Evolutionary conservation across 2,113 vertebrate genomes (phyloP), one percentile per base, ranked within the genome.

Genomic region (Riparia riparia): DNA sequence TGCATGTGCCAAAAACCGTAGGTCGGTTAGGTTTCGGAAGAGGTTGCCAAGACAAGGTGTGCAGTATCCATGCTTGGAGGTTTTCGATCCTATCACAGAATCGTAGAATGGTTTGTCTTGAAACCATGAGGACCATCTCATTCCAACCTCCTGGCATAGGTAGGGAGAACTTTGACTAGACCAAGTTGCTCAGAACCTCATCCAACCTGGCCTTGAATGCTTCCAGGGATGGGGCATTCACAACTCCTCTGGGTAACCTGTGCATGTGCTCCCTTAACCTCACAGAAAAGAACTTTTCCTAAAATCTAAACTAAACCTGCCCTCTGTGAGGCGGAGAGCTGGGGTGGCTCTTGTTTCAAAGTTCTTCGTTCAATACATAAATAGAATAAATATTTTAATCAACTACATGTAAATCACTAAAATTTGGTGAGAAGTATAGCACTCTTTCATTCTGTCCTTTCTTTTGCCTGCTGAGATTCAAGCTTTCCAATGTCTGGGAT

Each of bases 231-330:
- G 21, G 4, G 34, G 7, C 12, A 63, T 49, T 26, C 42, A 28
- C 15, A 63, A 3, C 7, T 12, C 26, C 17, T 34, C 34, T 37
- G 50, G 9, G 10, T 20, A 70, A 42, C 31, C 2, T 56, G 12
- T 32, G 2, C 17, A 45, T 2, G 0, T 26, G 26, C 31, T 25
- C 29, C 17, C 54, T 14, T 24, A 16, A 2, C 7, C 20, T 17
- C 42, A 56, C 24, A 83, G 34, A 21, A 24, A 54, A 45, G 9
- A 54, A 69, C 15, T 37, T 56, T 28, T 56, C 71, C 19, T 42
- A 34, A 68, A 61, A 69, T 69, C 20, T 69, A 37, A 69, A 22
- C 14, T 42, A 77, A 63, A 56, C 25, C 17, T 54, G 12, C 10
- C 20, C 6, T 42, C 25, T 61, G 18, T 31, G 47, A 61, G 41